These are phyloP conservation scores for Cyaniris semiargus DNA, from an alignment of 2,888 invertebrate genomes.

Conservation along the genomic window DNA sequence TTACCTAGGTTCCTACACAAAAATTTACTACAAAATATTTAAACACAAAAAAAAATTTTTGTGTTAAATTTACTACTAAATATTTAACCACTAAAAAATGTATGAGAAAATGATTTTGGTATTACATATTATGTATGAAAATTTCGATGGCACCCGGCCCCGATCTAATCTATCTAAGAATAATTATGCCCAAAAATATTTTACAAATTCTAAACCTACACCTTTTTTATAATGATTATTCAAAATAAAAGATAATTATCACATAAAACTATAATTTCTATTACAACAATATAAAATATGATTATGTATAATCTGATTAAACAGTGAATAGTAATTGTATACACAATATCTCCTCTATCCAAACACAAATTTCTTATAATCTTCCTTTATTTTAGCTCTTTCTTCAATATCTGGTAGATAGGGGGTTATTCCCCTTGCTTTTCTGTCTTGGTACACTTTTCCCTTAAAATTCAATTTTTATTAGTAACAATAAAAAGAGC, in stretches of 20 bases:
- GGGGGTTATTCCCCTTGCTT: slow-evolving; percentile 83
- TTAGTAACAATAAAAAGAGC: background rate
- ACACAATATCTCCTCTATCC: background rate
- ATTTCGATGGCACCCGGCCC: too few species aligned
- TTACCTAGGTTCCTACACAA: too few species aligned
- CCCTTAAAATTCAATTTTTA: slow-evolving; percentile 70
- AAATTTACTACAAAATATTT: too few species aligned
- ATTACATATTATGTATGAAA: too few species aligned
- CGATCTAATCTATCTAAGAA: background rate
- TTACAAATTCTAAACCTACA: background rate
- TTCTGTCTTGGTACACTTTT: slow-evolving; percentile 80
- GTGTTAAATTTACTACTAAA: too few species aligned
- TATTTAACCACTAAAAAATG: too few species aligned
- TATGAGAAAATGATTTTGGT: too few species aligned
- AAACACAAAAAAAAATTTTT: too few species aligned
- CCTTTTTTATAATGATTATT: background rate
- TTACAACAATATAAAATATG: background rate
- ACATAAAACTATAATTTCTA: background rate
- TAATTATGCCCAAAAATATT: background rate
- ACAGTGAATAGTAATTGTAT: background rate
- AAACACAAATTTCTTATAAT: slow-evolving; percentile 57
- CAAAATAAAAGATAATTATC: background rate
- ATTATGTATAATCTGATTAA: background rate
- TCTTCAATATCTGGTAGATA: slow-evolving; percentile 85
- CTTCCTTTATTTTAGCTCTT: slow-evolving; percentile 83